A percentile compares a stretch with the other conserved stretches of the same genome.
phyloP scores from a whole-genome alignment of 2,888 invertebrate species.

The Eudemis profundana region DNA sequence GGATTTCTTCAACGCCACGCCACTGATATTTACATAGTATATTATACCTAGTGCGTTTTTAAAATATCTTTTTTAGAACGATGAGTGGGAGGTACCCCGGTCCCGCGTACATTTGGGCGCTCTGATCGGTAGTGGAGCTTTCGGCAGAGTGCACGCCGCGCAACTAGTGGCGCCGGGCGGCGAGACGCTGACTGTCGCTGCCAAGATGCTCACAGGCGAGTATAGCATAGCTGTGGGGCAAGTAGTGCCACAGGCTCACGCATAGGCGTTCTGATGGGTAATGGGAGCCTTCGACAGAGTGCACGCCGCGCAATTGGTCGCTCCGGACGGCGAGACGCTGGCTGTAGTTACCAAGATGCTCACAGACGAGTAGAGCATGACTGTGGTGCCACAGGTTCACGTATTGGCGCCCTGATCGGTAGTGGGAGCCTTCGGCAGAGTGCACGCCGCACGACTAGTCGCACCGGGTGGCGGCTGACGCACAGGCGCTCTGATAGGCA shows the following conservation, averaged over 20 bases:
- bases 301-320: too few species aligned
- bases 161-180: slow-evolving; percentile 82
- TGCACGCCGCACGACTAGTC: neutral
- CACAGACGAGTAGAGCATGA: neutral
- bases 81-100: slow-evolving; percentile 81
- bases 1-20: too few species aligned
- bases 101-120: slow-evolving; percentile 78
- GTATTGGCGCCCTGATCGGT: too few species aligned
- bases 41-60: too few species aligned
- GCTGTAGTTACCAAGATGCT: neutral
- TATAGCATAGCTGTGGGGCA: neutral
- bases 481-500: neutral
- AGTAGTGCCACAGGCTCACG: neutral
- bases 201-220: slow-evolving; percentile 90
- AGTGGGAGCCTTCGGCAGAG: neutral
- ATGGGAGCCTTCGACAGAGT: too few species aligned
- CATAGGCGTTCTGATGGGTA: too few species aligned
- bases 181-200: slow-evolving; percentile 87
- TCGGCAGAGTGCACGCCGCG: slow-evolving; percentile 90
- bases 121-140: slow-evolving; percentile 90
- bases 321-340: too few species aligned
- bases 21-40: too few species aligned
- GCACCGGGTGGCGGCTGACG: neutral
- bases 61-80: slow-evolving; percentile 53
- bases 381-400: too few species aligned